These are phyloP conservation scores for Chalcis sispes DNA, from an alignment of 2,888 invertebrate genomes.

Conservation along the genomic window DNA sequence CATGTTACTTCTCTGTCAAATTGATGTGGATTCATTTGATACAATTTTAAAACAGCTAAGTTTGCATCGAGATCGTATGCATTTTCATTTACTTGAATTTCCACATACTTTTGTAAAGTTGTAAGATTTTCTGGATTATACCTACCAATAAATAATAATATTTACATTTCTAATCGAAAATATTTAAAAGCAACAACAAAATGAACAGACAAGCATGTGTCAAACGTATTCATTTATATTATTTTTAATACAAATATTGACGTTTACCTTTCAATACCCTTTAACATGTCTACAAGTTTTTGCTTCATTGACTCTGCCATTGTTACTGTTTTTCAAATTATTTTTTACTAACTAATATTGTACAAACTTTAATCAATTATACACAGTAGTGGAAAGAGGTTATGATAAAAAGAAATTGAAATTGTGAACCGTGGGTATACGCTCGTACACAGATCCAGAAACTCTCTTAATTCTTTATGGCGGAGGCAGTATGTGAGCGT, in stretches of 20 bases:
- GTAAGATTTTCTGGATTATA: conserved; percentile 97
- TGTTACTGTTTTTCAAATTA: conserved; percentile 42
- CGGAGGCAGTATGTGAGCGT: too few relatives aligned
- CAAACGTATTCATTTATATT: not conserved
- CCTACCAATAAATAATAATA: conserved; percentile 77
- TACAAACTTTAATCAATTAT: not conserved
- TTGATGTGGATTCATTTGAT: conserved; percentile 95
- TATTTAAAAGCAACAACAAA: conserved; percentile 18
- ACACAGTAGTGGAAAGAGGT: too few relatives aligned
- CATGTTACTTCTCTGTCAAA: conserved; percentile 91
- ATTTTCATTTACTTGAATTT: conserved; percentile 94
- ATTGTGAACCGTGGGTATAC: too few relatives aligned
- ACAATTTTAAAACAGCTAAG: conserved; percentile 95
- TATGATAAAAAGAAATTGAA: not conserved
- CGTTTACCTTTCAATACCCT: conserved; percentile 92
- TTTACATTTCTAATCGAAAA: not conserved
- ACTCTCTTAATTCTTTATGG: too few relatives aligned
- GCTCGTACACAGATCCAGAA: too few relatives aligned
- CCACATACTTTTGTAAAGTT: conserved; percentile 93
- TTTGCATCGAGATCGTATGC: conserved; percentile 98
- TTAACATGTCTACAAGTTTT: conserved; percentile 90
- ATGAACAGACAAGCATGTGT: conserved; percentile 28
- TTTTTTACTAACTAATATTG: conserved; percentile 4
- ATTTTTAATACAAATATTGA: not conserved
- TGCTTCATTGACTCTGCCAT: conserved; percentile 92